Evolutionary conservation across 2,888 invertebrate genomes (phyloP).

Genomic region (Heliconius cydno): DNA sequence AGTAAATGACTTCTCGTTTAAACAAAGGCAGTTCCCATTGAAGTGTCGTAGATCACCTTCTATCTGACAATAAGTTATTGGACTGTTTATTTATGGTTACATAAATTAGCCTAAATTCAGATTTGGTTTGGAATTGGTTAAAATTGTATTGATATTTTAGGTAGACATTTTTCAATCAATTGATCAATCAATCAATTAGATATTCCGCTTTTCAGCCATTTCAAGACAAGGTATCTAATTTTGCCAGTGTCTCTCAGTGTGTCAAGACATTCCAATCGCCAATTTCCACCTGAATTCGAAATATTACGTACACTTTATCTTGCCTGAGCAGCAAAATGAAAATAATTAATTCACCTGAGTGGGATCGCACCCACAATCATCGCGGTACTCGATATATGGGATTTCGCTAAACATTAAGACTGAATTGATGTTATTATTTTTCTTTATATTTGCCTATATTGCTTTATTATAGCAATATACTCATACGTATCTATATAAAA

Average conservation of each 20-base stretch:
- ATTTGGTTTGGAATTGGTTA: background rate
- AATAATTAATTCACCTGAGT: no score
- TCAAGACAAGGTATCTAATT: no score
- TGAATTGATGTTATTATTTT: no score
- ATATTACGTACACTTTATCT: no score
- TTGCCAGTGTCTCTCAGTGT: no score
- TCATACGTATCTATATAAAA: background rate
- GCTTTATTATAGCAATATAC: background rate
- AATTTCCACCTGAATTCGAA: no score
- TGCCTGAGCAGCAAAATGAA: no score
- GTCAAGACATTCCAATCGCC: no score
- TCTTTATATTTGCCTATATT: background rate
- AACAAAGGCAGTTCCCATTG: constrained; percentile 13
- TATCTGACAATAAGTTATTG: constrained; percentile 9
- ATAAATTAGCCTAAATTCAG: background rate
- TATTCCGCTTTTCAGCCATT: no score
- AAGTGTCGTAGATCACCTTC: constrained; percentile 24
- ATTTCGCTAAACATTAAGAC: no score
- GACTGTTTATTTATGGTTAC: constrained; percentile 21
- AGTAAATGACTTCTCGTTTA: constrained; percentile 10
- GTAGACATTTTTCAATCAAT: background rate
- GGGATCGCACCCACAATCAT: no score
- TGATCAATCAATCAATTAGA: background rate
- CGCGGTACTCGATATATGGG: no score
- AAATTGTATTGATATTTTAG: background rate